Evolutionary conservation across 2,113 vertebrate species (phyloP), one percentile per base, ranked within the genome.

Genomic region (Hemiscyllium ocellatum): DNA sequence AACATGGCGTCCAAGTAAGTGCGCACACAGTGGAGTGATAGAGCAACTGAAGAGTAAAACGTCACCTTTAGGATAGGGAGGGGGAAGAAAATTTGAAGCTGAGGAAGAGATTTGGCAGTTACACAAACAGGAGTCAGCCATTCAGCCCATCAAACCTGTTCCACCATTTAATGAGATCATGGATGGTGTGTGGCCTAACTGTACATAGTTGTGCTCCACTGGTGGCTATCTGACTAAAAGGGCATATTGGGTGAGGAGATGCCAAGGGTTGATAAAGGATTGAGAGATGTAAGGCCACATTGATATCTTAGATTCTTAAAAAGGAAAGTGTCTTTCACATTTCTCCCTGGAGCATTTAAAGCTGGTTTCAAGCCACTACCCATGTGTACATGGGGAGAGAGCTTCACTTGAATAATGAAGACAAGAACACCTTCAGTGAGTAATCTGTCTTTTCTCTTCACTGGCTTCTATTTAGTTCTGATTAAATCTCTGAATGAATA

Each of bases 401-500:
- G 65, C 61, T 6, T 93, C 61, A 93, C 61, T 37, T 93, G 89
- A 93, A 68, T 93, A 72, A 72, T 72, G 94, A 47, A 95, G 94
- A 95, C 69, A 47, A 95, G 12, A 24, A 66, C 24, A 33, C 6
- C 69, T 72, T 95, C 94, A 70, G 47, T 72, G 94, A 29, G 42
- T 65, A 70, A 95, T 50, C 68, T 66, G 69, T 95, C 91, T 76
- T 72, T 69, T 69, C 33, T 24, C n/a, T 72, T 72, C 69, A 29
- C 24, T 26, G 68, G 12, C 42, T 72, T 95, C n/a, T 68, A 33
- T 37, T 69, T 94, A 24, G 91, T 94, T 94, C 68, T 95, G 94
- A 95, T 95, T 95, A 95, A 95, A 95, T 95, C 68, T 72, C 22
- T 24, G 12, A 95, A 52, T 95, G 42, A 95, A 95, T 95, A 95